Evolutionary conservation across 2,797 vertebrate genomes (phyloP), one percentile per base, ranked within the genome.

Genomic region (Galagoides demidoff): DNA sequence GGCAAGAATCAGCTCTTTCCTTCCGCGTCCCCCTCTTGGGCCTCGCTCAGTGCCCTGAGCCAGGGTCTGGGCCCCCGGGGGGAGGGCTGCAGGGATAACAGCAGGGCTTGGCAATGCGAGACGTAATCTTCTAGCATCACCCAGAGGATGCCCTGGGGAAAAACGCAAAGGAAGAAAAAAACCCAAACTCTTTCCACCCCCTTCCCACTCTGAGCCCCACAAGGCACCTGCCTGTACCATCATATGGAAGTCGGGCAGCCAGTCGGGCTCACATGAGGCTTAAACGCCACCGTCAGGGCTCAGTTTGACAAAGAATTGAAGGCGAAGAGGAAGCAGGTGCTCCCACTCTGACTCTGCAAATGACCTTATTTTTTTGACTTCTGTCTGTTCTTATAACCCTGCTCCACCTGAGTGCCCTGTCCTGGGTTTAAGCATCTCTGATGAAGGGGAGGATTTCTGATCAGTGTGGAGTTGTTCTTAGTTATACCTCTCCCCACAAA

Each of bases 121-220:
- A 95, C 73, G 71, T 96, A 95, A 86, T 96, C 94, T 97, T 97
- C 92, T 96, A 97, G 97, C 95, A 96, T 97, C 97, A 97, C 96
- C 95, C 97, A 96, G 95, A 95, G 97, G 94, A 93, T 90, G 59
- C 96, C 92, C 94, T 85, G 85, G 89, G 86, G 85, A 96, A 92
- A 96, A 91, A 78, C 57, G 13, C 27, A 29, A 78, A 92, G 39
- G 82, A 78, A 66, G 82, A 91, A 92, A 78, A 76, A 27, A 77
- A 85, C 66, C 68, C 49, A 29, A 89, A 49, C 25, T 59, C 73
- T 52, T 74, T 91, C 55, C 55, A 49, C 49, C 31, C 9, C n/a
- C 78, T 66, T 59, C 49, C n/a, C 52, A 39, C 52, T 45, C 59
- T 11, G 43, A 70, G 39, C 87, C 82, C 3, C 9, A 20, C 39